Conservation (phyloP, 2,797 vertebrate species). For the Falco novaeseelandiae region DNA sequence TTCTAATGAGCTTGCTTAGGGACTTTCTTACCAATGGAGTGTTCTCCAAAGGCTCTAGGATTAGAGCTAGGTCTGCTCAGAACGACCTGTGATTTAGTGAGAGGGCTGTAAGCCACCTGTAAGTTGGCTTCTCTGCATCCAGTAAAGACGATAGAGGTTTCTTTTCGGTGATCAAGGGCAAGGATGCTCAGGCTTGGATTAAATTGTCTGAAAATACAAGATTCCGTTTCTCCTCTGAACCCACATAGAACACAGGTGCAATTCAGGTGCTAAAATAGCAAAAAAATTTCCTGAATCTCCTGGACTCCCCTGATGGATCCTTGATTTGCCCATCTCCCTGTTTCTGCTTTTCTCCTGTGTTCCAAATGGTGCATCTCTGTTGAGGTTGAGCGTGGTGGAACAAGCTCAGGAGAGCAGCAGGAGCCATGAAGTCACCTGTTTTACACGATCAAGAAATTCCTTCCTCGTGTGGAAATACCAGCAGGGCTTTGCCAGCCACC, state of each 20-base stretch:
- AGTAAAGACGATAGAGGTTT: not conserved
- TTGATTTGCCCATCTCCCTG: not conserved
- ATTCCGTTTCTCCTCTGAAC: not conserved
- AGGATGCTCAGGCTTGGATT: not conserved
- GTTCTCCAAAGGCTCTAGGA: not conserved
- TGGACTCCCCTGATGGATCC: not conserved
- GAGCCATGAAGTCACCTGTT: not conserved
- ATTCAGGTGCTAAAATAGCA: not conserved
- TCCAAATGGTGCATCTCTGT: not conserved
- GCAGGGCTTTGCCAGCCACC: not conserved
- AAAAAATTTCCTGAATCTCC: not conserved
- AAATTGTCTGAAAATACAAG: not conserved
- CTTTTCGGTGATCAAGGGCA: not conserved
- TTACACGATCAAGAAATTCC: not conserved
- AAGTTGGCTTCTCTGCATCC: not conserved
- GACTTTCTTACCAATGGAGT: not conserved
- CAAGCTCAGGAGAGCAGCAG: not conserved
- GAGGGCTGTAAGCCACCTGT: not conserved
- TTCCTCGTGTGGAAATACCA: not conserved
- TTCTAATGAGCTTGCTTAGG: conserved; percentile 32
- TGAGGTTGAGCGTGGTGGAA: not conserved
- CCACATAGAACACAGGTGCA: not conserved
- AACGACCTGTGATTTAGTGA: not conserved
- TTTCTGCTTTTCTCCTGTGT: not conserved
- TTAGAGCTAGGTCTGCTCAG: not conserved